These are phyloP conservation scores for Tachysurus vachellii DNA, from an alignment of 2,113 vertebrate species.

Conservation along the genomic window DNA sequence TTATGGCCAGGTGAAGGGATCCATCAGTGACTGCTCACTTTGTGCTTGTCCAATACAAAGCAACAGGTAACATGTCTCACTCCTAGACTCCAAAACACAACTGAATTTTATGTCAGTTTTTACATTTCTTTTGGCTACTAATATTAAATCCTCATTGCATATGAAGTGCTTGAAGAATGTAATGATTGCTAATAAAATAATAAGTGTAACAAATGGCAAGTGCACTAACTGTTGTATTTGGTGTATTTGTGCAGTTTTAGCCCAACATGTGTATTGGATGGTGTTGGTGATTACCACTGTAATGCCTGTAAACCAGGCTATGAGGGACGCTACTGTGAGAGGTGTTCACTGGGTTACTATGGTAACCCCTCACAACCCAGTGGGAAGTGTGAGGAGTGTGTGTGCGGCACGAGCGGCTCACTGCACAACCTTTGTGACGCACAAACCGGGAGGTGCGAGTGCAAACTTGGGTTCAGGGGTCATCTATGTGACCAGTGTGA, in stretches of 20 bases:
- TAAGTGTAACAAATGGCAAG: background rate
- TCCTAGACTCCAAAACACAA: background rate
- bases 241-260: slow-evolving; percentile 82
- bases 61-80: slow-evolving; percentile 75
- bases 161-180: background rate
- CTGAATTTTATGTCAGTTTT: background rate
- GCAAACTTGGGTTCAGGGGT: slow-evolving; percentile 80
- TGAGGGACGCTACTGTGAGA: slow-evolving; percentile 89
- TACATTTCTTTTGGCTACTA: background rate
- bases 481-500: slow-evolving; percentile 82
- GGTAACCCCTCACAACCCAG: slow-evolving; percentile 75
- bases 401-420: slow-evolving; percentile 79
- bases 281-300: slow-evolving; percentile 78
- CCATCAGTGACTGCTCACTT: slow-evolving; percentile 79
- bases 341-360: slow-evolving; percentile 84
- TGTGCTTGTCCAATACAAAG: slow-evolving; percentile 84
- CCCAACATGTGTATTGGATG: slow-evolving; percentile 82
- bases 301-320: slow-evolving; percentile 83
- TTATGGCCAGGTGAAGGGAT: slow-evolving; percentile 82
- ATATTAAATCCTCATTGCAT: background rate
- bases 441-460: slow-evolving; percentile 79
- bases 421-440: slow-evolving; percentile 72
- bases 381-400: slow-evolving; percentile 75
- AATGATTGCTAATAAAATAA: background rate
- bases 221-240: slow-evolving; percentile 2